Conservation (phyloP, 2,113 vertebrate species). For the Alexandromys fortis region DNA sequence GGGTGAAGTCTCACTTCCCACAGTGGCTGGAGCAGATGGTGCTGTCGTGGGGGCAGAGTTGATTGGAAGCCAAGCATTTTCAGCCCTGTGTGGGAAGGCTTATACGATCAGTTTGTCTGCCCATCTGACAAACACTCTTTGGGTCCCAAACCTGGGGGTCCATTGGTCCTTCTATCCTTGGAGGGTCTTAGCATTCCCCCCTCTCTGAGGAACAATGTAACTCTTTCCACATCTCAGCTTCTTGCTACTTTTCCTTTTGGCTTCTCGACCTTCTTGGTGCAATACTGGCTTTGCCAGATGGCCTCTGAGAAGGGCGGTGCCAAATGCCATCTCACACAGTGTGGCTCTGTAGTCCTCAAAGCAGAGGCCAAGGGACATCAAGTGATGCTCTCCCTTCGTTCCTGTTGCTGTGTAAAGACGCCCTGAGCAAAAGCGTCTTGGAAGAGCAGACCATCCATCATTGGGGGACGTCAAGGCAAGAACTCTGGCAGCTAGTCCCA, state of each 20-base stretch:
- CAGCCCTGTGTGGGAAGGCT: background rate
- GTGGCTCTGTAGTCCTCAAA: background rate
- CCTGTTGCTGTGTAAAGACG: background rate
- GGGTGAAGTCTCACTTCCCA: background rate
- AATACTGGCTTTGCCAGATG: background rate
- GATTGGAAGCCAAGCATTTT: background rate
- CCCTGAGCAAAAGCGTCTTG: background rate
- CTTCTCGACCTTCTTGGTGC: background rate
- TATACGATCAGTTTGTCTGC: background rate
- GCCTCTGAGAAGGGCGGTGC: background rate
- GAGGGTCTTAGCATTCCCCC: background rate
- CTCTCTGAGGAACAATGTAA: background rate
- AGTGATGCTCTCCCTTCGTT: background rate
- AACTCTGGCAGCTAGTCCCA: too few species aligned
- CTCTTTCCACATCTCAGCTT: background rate
- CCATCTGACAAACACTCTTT: background rate
- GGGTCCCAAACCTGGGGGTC: background rate
- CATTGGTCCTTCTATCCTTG: background rate
- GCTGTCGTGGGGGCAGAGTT: background rate
- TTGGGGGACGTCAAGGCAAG: background rate
- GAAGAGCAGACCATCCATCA: too few species aligned
- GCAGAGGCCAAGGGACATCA: background rate
- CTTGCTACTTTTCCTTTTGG: background rate
- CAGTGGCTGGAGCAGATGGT: background rate
- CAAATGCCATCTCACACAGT: background rate